A percentile compares a stretch with the other conserved stretches of the same genome.
Evolutionary conservation across 64 coral and sea anemone genomes (phyloP).

Genomic region (Actinia tenebrosa): DNA sequence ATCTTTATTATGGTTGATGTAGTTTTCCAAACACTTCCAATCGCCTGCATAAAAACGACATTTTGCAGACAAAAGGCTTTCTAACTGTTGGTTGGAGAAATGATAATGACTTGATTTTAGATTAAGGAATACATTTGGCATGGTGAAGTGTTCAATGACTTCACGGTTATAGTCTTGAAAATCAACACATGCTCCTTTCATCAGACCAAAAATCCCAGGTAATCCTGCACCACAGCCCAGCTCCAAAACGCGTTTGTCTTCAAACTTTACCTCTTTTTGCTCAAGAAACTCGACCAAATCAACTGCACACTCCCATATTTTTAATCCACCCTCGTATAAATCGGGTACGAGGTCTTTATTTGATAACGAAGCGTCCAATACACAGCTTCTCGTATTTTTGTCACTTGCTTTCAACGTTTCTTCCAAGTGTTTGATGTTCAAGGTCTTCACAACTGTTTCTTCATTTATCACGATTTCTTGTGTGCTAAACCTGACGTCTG

Average conservation of each 20-base stretch:
- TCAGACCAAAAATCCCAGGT: conserved; percentile 69
- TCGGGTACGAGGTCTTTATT: conserved; percentile 74
- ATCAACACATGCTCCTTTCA: conserved; percentile 69
- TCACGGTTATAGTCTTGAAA: conserved; percentile 98
- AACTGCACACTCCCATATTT: conserved; percentile 93
- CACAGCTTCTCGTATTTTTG: not conserved
- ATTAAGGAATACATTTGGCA: conserved; percentile 83
- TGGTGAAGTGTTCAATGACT: conserved; percentile 78
- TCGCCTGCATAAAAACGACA: conserved; percentile 85
- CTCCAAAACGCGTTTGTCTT: conserved; percentile 69
- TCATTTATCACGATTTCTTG: not conserved
- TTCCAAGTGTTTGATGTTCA: not conserved
- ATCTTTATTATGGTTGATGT: conserved; percentile 51
- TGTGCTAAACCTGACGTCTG: not conserved
- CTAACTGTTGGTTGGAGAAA: not conserved
- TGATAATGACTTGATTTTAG: not conserved
- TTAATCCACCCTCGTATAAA: conserved; percentile 93
- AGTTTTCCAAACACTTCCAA: conserved; percentile 55
- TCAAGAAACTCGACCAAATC: conserved; percentile 75
- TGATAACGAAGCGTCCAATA: not conserved
- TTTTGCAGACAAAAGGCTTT: conserved; percentile 8
- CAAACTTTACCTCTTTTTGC: conserved; percentile 48
- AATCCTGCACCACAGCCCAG: conserved; percentile 86
- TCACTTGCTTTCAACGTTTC: not conserved
- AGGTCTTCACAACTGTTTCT: not conserved